Percentiles rank a stretch among this genome's conserved stretches.
Conservation (phyloP, 2,888 invertebrate species). For the Orthosia cruda region DNA sequence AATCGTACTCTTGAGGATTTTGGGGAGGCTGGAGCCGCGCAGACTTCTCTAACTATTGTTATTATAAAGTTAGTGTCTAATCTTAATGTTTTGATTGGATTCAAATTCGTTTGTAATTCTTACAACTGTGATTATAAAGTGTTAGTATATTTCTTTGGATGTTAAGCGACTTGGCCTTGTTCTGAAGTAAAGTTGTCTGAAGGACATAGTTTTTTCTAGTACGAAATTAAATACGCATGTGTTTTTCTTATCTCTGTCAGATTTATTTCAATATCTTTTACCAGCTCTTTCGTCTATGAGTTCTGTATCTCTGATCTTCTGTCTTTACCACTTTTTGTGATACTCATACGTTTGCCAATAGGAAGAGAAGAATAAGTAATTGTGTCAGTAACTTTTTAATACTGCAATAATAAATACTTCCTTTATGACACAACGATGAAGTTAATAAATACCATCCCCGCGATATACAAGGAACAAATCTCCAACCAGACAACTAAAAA, state of each 20-base stretch:
- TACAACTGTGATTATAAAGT: neutral
- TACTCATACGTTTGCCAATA: too few relatives aligned
- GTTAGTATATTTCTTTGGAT: neutral
- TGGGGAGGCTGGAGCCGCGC: constrained; percentile 21
- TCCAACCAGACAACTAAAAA: neutral
- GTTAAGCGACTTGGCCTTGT: neutral
- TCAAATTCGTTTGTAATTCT: neutral
- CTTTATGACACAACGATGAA: neutral
- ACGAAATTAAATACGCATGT: too few relatives aligned
- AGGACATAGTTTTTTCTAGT: neutral
- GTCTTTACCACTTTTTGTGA: neutral
- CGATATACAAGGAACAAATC: neutral
- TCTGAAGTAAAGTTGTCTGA: neutral
- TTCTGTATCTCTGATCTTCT: too few relatives aligned
- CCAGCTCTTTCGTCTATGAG: neutral
- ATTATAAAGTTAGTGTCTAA: constrained; percentile 38
- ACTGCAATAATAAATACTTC: neutral
- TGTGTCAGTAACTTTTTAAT: neutral
- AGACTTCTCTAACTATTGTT: constrained; percentile 54
- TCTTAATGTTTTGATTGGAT: constrained; percentile 35
- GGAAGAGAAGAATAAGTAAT: too few relatives aligned
- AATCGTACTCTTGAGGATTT: constrained; percentile 32
- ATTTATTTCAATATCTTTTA: neutral
- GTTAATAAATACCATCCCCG: neutral
- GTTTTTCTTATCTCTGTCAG: too few relatives aligned